phyloP scores from a whole-genome alignment of 2,888 invertebrate species.

The Drosophila affinis region DNA sequence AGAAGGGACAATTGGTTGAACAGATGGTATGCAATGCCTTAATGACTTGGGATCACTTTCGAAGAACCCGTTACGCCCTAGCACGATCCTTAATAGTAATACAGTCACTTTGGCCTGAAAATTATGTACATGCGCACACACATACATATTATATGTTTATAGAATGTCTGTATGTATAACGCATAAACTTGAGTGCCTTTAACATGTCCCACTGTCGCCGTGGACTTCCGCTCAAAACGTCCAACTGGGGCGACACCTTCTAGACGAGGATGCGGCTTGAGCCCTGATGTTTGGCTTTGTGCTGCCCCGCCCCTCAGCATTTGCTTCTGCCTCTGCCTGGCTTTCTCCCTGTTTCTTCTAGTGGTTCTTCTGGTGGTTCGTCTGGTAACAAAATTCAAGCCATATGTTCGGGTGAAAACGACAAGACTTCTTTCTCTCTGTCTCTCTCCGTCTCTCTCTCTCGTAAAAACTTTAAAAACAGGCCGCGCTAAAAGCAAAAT shows the following conservation, averaged over 20 bases:
- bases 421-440: slow-evolving; percentile 54
- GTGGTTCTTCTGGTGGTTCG: background rate
- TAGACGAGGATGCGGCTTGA: slow-evolving; percentile 37
- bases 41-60: slow-evolving; percentile 37
- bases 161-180: slow-evolving; percentile 49
- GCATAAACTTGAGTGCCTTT: slow-evolving; percentile 74
- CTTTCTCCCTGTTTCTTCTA: too few relatives aligned
- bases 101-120: slow-evolving; percentile 13
- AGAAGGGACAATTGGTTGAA: slow-evolving; percentile 60
- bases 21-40: slow-evolving; percentile 56
- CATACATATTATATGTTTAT: background rate
- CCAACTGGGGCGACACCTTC: slow-evolving; percentile 64
- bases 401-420: slow-evolving; percentile 73
- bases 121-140: slow-evolving; percentile 6
- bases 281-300: slow-evolving; percentile 37
- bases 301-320: background rate
- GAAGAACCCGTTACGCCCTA: slow-evolving; percentile 29
- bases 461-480: slow-evolving; percentile 68
- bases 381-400: slow-evolving; percentile 51
- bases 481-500: slow-evolving; percentile 79
- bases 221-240: slow-evolving; percentile 66
- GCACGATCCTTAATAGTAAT: slow-evolving; percentile 7
- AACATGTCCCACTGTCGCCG: slow-evolving; percentile 68
- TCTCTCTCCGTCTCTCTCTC: slow-evolving; percentile 11
- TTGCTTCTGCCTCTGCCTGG: too few relatives aligned